A percentile compares a stretch with the other conserved stretches of the same genome.
Evolutionary conservation across 2,888 invertebrate species (phyloP).

Genomic region (Notocelia uddmanniana): DNA sequence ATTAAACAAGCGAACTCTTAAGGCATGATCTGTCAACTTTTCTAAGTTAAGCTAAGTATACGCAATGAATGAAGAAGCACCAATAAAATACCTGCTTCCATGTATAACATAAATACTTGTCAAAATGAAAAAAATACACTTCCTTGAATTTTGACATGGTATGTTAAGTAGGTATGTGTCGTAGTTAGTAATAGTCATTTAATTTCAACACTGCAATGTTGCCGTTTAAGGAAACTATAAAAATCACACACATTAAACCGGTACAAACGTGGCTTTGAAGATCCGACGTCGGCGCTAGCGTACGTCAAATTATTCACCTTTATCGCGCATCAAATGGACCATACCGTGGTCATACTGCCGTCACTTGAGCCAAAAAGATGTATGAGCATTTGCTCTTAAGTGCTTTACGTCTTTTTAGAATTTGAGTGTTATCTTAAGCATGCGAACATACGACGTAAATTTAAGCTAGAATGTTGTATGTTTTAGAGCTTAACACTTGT

Average conservation of each 20-base stretch:
- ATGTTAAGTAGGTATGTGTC: no score
- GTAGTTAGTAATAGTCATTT: no score
- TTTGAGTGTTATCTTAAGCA: slow-evolving; percentile 15
- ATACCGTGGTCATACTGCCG: slow-evolving; percentile 1
- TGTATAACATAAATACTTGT: no score
- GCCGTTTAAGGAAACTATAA: slow-evolving; percentile 23
- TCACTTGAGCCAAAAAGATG: background rate
- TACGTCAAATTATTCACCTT: slow-evolving; percentile 27
- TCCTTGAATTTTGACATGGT: no score
- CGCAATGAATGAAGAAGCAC: no score
- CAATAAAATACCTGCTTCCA: no score
- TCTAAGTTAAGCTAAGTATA: no score
- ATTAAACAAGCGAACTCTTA: no score
- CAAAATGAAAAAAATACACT: no score
- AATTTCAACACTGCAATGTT: slow-evolving; percentile 1
- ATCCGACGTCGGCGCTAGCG: background rate
- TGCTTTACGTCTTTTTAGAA: slow-evolving; percentile 10
- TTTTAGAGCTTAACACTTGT: slow-evolving; percentile 17
- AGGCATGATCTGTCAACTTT: no score
- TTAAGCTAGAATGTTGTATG: slow-evolving; percentile 20
- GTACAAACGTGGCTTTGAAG: slow-evolving; percentile 12
- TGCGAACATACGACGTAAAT: slow-evolving; percentile 24
- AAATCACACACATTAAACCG: slow-evolving; percentile 30
- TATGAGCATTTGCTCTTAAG: slow-evolving; percentile 6
- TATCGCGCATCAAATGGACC: slow-evolving; percentile 36